Base-by-base conservation (phyloP, 1,140 invertebrate species). In the Halesus radiatus region DNA sequence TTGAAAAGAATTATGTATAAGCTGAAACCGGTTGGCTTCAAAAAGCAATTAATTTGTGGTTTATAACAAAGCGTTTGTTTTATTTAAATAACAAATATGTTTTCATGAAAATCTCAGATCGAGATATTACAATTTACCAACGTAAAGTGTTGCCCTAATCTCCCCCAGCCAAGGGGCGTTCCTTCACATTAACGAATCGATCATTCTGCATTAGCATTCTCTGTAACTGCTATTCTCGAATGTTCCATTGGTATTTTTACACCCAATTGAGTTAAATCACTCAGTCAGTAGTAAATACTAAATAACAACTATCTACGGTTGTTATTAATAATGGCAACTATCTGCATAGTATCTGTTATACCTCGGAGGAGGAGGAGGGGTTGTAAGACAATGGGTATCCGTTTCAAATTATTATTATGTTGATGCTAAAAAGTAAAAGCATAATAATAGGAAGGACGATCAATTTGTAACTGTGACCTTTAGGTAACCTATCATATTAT, bases 231-330 rank as follows among this genome's bases (percentile, higher is more conserved):
- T 13, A 45, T 10, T 60, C 7, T 13, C 7, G 18, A 7, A 60
- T 60, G 15, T 60, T 60, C 23, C 56, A 60, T 1, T 1, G 56
- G 20, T 23, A 60, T 60, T 60, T 60, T 60, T 60, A 60, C 56
- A 60, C 56, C 56, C 56, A 20, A 60, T 60, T 60, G 56, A 60
- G 56, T 60, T 60, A 60, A 60, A 60, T 60, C 56, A 60, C 56
- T 60, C 56, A 60, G 15, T 16, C 54, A 8, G 18, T 60, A 4
- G 18, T 23, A 20, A 23, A 20, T 56, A 18, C 1, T 45, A 45
- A 45, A 45, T 45, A 45, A 45, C 37, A 45, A 13, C 37, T 45
- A 13, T 45, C 1, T 45, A 45, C 37, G 13, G 37, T 45, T 45
- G 37, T 45, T 45, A 8, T 1, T 45, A 13, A 45, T 13, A 45